Base-by-base conservation (phyloP, 2,797 vertebrate genomes). In the Gila robusta region DNA sequence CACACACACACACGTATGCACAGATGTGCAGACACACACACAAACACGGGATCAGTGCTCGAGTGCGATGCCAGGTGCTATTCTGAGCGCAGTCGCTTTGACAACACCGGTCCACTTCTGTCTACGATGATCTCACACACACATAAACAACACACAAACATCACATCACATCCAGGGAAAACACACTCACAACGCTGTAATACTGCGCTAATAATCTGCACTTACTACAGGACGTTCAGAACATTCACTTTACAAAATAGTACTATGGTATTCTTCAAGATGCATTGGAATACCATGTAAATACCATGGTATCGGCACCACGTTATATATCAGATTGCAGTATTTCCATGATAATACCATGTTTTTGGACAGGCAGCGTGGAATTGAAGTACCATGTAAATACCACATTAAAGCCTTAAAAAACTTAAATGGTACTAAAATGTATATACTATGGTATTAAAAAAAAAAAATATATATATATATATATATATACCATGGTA, bases 31-130 rank as follows among this genome's bases (percentile, higher is more conserved):
- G 12, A 26, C 59, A 19, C 59, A 69, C 79, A 81, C 79, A 12
- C 79, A 70, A 8, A 69, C 32, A 52, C 21, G 32, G 28, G 9
- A 41, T 62, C 41, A 7, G 19, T 14, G 32, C 56, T 54, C 12
- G 14, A 78, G n/a, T 32, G n/a, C 39, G 2, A 28, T 28, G 87
- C 80, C 84, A 83, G 87, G 74, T 52, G 85, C 86, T 91, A 89
- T 91, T 89, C 87, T 91, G 71, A 88, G 90, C 70, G 1, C 64
- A 79, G 83, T 79, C 70, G 19, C 82, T 72, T 70, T 83, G 80
- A 88, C 87, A 79, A 86, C 86, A 85, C 77, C 17, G 28, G 8
- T 67, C 35, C n/a, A 78, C 74, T 73, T 26, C 70, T 85, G 74
- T 83, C 37, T 78, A 67, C 78, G 64, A 76, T 82, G 47, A 90